Conservation (phyloP, 2,888 invertebrate species). For the Argyresthia albistria region DNA sequence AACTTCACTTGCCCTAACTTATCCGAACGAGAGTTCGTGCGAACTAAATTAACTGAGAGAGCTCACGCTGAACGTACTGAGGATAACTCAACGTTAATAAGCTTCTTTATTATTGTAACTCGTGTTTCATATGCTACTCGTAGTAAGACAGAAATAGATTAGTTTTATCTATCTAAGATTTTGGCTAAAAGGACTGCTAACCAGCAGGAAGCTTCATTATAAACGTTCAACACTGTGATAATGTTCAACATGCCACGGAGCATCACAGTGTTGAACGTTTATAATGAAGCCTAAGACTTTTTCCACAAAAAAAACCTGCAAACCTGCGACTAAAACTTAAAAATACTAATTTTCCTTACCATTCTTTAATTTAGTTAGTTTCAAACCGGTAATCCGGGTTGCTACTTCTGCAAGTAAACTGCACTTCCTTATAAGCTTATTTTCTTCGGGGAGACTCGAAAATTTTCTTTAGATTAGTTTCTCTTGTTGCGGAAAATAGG, state of each 20-base stretch:
- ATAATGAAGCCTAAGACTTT: too few relatives aligned
- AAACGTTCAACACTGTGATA: too few relatives aligned
- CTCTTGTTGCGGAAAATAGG: constrained; percentile 66
- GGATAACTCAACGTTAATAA: constrained; percentile 16
- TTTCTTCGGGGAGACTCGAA: constrained; percentile 63
- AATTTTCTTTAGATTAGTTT: constrained; percentile 72
- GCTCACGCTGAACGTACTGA: constrained; percentile 13
- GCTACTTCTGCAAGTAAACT: constrained; percentile 58
- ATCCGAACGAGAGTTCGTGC: constrained; percentile 21
- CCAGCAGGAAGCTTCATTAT: too few relatives aligned
- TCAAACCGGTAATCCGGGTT: constrained; percentile 46
- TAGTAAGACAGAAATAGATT: too few relatives aligned
- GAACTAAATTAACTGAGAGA: constrained; percentile 24
- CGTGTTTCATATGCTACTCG: constrained; percentile 5
- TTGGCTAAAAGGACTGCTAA: too few relatives aligned
- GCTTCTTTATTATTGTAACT: constrained; percentile 1
- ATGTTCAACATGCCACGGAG: too few relatives aligned
- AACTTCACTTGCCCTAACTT: constrained; percentile 18
- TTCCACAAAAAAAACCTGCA: too few relatives aligned
- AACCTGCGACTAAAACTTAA: constrained; percentile 21
- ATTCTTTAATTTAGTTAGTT: constrained; percentile 67
- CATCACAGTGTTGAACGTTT: too few relatives aligned
- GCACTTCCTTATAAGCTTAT: constrained; percentile 68
- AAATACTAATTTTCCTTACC: constrained; percentile 46
- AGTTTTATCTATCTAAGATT: too few relatives aligned